Evolutionary conservation across 2,113 vertebrate species (phyloP), one percentile per base, ranked within the genome.

Genomic region (Sebastes schlegelii): DNA sequence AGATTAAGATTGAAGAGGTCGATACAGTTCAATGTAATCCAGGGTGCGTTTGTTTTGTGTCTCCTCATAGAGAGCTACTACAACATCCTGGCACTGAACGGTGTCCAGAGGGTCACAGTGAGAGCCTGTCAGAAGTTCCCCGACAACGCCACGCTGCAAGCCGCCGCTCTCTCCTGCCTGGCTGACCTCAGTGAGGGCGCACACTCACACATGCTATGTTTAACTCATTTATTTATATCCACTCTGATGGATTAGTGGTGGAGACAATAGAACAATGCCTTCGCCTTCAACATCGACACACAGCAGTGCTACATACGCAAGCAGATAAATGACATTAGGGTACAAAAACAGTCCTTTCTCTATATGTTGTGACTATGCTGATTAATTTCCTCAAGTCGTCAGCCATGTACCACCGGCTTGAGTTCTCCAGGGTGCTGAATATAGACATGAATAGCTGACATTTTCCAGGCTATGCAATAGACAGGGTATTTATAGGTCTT

Each of bases 81-180:
- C 89, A 97, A 96, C 91, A 99, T 99, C 91, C 94, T 99, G 90
- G 97, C 99, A 1, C 89, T 96, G 74, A 97, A 99, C 21, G 97
- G 97, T 14, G 97, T 97, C 3, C 97, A 97, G 45, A 93, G 95
- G 79, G 96, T 95, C 2, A 90, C 96, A 21, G 91, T 97, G 49
- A 96, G 94, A 74, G 97, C 97, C 17, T 95, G 97, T 79, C 86
- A 77, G 74, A 90, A 54, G 0, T 98, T 97, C 72, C 94, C 96
- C 5, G 55, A 91, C 67, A 99, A 99, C 45, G 88, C 93, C 3
- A 71, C 43, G 0, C 90, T 99, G 49, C 98, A 99, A 21, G 93
- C 96, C 1, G 94, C 96, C 3, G 96, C 95, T 0, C 96, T 99
- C 4, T 95, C 94, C 92, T 98, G 96, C 70, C 94, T 99, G 89